A percentile compares a stretch with the other conserved stretches of the same genome.
Evolutionary conservation across 2,888 invertebrate genomes (phyloP).

Genomic region (Thalpophila matura): DNA sequence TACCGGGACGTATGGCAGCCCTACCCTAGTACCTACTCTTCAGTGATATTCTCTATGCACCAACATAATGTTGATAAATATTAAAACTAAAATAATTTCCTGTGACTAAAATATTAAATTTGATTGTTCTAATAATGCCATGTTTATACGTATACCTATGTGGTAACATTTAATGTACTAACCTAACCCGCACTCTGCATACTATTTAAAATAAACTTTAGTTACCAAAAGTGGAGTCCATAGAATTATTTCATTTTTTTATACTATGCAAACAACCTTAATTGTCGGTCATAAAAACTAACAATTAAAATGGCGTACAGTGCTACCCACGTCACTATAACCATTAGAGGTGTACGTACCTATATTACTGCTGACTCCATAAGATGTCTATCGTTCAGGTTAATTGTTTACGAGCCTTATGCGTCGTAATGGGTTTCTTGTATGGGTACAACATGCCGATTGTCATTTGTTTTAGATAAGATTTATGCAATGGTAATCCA

Average conservation of each 20-base stretch:
- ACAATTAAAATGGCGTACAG: conserved; percentile 54
- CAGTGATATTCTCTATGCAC: too few relatives aligned
- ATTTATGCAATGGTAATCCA: conserved; percentile 13
- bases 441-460: conserved; percentile 21
- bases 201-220: not conserved
- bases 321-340: conserved; percentile 46
- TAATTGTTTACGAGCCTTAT: conserved; percentile 54
- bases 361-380: conserved; percentile 26
- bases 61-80: too few relatives aligned
- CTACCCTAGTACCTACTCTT: too few relatives aligned
- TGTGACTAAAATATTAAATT: too few relatives aligned
- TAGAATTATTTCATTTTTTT: conserved; percentile 23
- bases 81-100: too few relatives aligned
- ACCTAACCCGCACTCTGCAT: too few relatives aligned
- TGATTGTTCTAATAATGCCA: too few relatives aligned
- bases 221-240: conserved; percentile 6
- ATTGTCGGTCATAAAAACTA: conserved; percentile 55
- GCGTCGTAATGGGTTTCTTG: conserved; percentile 38
- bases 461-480: conserved; percentile 33
- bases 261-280: conserved; percentile 22
- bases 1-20: too few relatives aligned
- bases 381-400: conserved; percentile 56
- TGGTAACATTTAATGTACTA: too few relatives aligned
- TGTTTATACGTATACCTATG: too few relatives aligned
- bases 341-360: conserved; percentile 41